Conservation (phyloP, 2,888 invertebrate species). For the Eudemis profundana region DNA sequence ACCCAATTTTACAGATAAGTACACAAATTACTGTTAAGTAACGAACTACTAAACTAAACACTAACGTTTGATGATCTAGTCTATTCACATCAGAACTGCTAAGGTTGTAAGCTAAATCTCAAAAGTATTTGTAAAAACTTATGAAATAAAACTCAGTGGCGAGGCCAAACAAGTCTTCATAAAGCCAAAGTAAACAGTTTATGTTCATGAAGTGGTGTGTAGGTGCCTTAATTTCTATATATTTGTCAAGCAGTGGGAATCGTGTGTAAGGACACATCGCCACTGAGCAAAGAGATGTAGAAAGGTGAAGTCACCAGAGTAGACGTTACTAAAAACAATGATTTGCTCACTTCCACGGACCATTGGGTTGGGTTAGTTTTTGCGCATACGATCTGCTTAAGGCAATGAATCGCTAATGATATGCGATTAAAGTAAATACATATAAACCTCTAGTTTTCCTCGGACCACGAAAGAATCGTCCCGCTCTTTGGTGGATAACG, state of each 20-base stretch:
- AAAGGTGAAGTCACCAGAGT: neutral
- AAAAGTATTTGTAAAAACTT: neutral
- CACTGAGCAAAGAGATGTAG: neutral
- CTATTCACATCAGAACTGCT: neutral
- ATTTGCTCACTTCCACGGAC: neutral
- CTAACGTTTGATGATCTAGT: neutral
- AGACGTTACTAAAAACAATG: conserved; percentile 2
- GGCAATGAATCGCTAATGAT: conserved; percentile 28
- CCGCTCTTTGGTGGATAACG: conserved; percentile 32
- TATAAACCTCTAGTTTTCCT: conserved; percentile 32
- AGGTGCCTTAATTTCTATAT: neutral
- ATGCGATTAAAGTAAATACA: conserved; percentile 27
- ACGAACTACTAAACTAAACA: neutral
- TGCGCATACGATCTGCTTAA: conserved; percentile 7
- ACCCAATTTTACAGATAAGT: conserved; percentile 19
- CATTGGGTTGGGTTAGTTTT: conserved; percentile 5
- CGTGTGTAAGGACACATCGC: neutral
- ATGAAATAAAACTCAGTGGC: neutral
- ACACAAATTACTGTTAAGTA: conserved; percentile 10
- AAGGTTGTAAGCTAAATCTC: neutral
- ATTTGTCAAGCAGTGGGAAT: neutral
- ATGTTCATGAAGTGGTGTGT: neutral
- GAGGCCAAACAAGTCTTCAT: neutral
- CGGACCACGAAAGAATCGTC: conserved; percentile 34
- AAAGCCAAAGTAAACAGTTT: neutral